Evolutionary conservation across 2,113 vertebrate genomes (phyloP), one percentile per base, ranked within the genome.

Genomic region (Eptesicus fuscus): DNA sequence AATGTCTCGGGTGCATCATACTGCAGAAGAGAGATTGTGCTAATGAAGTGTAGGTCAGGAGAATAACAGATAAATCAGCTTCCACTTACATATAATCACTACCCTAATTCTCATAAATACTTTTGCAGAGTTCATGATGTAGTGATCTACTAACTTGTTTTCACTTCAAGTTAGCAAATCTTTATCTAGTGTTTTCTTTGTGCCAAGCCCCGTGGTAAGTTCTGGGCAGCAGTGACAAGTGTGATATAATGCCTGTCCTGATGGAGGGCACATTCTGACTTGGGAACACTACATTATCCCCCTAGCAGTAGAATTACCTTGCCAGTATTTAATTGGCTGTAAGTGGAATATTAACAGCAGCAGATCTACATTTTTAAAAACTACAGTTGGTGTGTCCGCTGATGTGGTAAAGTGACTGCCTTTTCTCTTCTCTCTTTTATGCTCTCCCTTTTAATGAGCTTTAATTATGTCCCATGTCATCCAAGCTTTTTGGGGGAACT

Each of bases 141-240:
- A 94, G 78, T 90, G 95, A 94, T 95, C 85, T 59, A 69, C 88
- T 93, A 93, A 96, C 88, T 97, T 96, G 53, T 65, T 92, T 88
- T 69, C 77, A 53, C 22, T 90, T 85, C 35, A 63, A 95, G 90
- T 95, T 96, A 97, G 97, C 97, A 97, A 96, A 96, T 97, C 95
- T 96, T 88, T 92, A 92, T 90, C 94, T 78, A 74, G 92, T 30
- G 69, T 16, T 56, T 84, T 88, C 82, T 82, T 78, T 69, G 82
- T 74, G 94, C 96, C 97, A 96, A 95, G 59, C 84, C 85, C 85
- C 18, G 1, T 83, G 85, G 95, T 95, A 74, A 95, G 93, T 42
- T 92, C 90, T 91, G 67, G 94, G 88, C 82, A 96, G 82, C 53
- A 35, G n/a, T 70, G 74, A 44, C 88, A 90, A 95, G 61, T 82